Evolutionary conservation across 2,113 vertebrate species (phyloP), one percentile per base, ranked within the genome.

Genomic region (Tragelaphus strepsiceros): DNA sequence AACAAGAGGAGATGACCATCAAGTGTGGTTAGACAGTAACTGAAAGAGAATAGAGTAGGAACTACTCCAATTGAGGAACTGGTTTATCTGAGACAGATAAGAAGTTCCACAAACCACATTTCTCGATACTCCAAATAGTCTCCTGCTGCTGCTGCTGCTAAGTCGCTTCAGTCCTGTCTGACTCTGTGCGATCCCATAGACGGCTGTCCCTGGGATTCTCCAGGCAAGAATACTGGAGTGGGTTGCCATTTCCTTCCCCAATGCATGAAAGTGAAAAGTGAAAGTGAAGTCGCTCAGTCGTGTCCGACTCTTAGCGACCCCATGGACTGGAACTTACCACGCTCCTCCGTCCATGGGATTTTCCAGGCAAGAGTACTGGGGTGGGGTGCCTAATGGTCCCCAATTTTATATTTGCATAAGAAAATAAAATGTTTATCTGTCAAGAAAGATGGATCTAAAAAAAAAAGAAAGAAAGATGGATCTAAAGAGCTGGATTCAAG

Each of bases 1-100:
- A 93, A 94, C n/a, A 94, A 96, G 53, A 91, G 35, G 92, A 97
- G 62, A 93, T 61, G 49, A 89, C 58, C 53, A 26, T 93, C 64
- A 93, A 95, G 30, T 91, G 46, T 53, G 71, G 82, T 22, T 19
- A 92, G 59, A 88, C 77, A 64, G 56, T 21, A 97, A 71, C 71
- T 80, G 96, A 10, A 87, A 81, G 21, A 92, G 24, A 93, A 7
- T 51, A 22, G 53, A 87, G 56, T 19, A 32, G 84, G 19, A 28
- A 61, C 77, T 62, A 30, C 19, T 39, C 61, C 67, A 87, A 0
- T 0, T 67, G n/a, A 84, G 92, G 7, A 83, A 87, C 12, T 49
- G 15, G n/a, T 46, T 94, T 54, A 58, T n/a, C 49, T 77, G 32
- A 87, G 74, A 85, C 22, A 53, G 84, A 56, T 30, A 90, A 88